Percentiles rank a stretch among this genome's conserved stretches.
These are phyloP conservation scores for Sciaenops ocellatus DNA, from an alignment of 2,797 vertebrate species.

Conservation along the genomic window DNA sequence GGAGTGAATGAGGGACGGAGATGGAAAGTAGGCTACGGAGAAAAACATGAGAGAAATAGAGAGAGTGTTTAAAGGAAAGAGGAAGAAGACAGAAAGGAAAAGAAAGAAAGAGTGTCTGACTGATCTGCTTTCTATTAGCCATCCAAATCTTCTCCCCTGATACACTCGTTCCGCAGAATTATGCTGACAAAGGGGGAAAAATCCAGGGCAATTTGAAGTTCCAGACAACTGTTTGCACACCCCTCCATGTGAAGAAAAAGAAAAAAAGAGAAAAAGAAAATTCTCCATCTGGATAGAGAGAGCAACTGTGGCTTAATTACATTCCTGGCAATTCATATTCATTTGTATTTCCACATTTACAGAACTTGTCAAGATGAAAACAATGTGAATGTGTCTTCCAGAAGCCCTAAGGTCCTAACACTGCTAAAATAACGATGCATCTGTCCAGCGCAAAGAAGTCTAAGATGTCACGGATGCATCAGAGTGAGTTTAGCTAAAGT, in stretches of 20 bases:
- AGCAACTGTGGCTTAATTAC: conserved; percentile 47
- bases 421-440: not conserved
- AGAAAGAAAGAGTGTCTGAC: conserved; percentile 57
- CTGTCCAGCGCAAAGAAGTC: not conserved
- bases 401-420: not conserved
- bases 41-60: conserved; percentile 32
- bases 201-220: conserved; percentile 75
- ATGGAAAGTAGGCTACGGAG: conserved; percentile 47
- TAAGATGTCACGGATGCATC: not conserved
- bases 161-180: conserved; percentile 81
- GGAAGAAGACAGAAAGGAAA: conserved; percentile 18
- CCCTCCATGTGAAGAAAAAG: conserved; percentile 52
- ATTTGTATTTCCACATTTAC: conserved; percentile 52
- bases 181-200: conserved; percentile 88
- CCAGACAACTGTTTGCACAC: conserved; percentile 79
- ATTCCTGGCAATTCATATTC: conserved; percentile 45
- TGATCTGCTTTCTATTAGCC: conserved; percentile 87
- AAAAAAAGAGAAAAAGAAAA: conserved; percentile 33
- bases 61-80: conserved; percentile 19
- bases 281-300: conserved; percentile 53
- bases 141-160: conserved; percentile 83
- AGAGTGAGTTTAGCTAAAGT: not conserved
- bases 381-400: conserved; percentile 15
- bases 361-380: conserved; percentile 16
- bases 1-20: conserved; percentile 43